phyloP scores from a whole-genome alignment of 2,113 vertebrate species.

The Peromyscus polionotus region DNA sequence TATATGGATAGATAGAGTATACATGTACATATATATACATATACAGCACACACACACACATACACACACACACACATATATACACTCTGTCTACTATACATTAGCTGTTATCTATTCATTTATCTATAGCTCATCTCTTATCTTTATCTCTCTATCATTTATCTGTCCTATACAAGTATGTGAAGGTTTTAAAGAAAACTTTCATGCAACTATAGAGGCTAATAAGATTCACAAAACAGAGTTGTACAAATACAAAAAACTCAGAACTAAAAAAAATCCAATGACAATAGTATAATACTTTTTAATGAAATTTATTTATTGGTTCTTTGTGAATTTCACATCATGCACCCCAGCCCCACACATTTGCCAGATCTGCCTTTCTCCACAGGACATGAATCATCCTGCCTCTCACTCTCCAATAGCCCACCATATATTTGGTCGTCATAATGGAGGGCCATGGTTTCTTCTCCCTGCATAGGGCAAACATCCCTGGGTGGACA shows the following conservation, averaged over 20 bases:
- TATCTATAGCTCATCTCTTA: neutral
- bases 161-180: neutral
- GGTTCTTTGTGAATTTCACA: neutral
- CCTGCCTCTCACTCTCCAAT: neutral
- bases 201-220: neutral
- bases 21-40: too few species aligned
- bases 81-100: neutral
- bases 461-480: neutral
- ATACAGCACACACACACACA: too few species aligned
- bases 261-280: neutral
- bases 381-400: neutral
- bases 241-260: neutral
- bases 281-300: neutral
- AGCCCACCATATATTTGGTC: too few species aligned
- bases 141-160: neutral
- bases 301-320: neutral
- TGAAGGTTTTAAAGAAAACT: neutral
- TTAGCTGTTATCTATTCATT: neutral
- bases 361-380: neutral
- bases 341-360: neutral
- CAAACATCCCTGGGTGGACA: neutral
- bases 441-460: too few species aligned
- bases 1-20: neutral
- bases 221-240: neutral
- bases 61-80: too few species aligned